Conservation (phyloP, 1,140 invertebrate species). For the Neodiprion virginianus region DNA sequence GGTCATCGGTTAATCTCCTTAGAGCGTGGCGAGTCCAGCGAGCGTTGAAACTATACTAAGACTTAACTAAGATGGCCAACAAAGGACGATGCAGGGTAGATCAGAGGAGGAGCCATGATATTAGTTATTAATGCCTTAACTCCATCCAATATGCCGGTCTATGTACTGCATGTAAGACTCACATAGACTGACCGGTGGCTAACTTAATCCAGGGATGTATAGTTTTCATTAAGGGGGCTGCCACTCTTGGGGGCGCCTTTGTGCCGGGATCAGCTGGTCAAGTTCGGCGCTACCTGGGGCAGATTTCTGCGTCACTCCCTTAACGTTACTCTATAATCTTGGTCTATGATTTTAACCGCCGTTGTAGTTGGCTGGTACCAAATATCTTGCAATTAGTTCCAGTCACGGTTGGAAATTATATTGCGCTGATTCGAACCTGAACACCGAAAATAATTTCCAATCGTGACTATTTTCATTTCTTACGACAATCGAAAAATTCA, state of each 20-base stretch:
- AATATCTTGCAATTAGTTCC: too few species aligned
- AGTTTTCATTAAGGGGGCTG: conserved; percentile 58
- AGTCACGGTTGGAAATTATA: too few species aligned
- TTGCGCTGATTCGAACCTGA: too few species aligned
- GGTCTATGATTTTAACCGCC: too few species aligned
- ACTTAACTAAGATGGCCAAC: conserved; percentile 53
- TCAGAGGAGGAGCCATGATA: conserved; percentile 42
- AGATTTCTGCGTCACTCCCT: conserved; percentile 6
- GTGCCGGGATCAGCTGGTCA: conserved; percentile 54
- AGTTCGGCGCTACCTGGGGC: conserved; percentile 48
- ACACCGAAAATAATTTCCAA: too few species aligned
- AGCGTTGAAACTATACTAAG: conserved; percentile 28
- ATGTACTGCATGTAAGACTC: conserved; percentile 15
- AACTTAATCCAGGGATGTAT: conserved; percentile 58
- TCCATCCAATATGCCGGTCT: conserved; percentile 48
- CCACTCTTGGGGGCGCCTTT: conserved; percentile 45
- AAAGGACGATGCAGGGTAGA: conserved; percentile 48
- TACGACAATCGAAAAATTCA: too few species aligned
- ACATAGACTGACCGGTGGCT: conserved; percentile 48
- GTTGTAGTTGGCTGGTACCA: too few species aligned
- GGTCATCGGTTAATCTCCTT: not conserved
- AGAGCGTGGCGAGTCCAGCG: not conserved
- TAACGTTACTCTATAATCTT: too few species aligned
- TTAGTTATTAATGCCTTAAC: conserved; percentile 59
- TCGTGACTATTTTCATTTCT: too few species aligned